These are phyloP conservation scores for Antheraea yamamai DNA, from an alignment of 2,888 invertebrate genomes.

Conservation along the genomic window DNA sequence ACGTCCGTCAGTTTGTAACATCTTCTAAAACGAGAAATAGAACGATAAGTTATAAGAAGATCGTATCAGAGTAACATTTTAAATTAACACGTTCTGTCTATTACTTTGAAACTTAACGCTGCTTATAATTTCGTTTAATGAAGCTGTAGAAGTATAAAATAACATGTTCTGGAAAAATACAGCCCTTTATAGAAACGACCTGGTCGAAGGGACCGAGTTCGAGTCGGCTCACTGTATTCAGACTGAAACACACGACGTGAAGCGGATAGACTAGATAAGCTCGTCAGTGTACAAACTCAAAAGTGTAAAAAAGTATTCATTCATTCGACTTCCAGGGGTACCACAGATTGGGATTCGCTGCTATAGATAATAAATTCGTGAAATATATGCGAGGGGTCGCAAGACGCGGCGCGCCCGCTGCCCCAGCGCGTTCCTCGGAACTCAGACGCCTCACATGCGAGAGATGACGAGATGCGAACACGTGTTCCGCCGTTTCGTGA, in stretches of 20 bases:
- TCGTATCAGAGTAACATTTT: not conserved
- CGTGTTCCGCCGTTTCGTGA: too few relatives aligned
- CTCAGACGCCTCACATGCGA: too few relatives aligned
- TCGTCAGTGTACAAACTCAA: too few relatives aligned
- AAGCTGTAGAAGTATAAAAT: constrained; percentile 2
- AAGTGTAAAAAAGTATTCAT: too few relatives aligned
- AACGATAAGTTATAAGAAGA: not conserved
- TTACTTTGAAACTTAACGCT: not conserved
- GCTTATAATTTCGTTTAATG: constrained; percentile 3
- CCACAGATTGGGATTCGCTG: too few relatives aligned
- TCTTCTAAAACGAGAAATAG: not conserved
- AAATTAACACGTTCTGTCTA: not conserved
- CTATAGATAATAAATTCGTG: too few relatives aligned
- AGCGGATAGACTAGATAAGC: too few relatives aligned
- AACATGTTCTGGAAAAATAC: not conserved
- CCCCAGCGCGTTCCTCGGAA: too few relatives aligned
- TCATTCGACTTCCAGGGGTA: too few relatives aligned
- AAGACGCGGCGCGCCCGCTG: too few relatives aligned
- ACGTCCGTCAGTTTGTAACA: not conserved
- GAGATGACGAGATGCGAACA: too few relatives aligned
- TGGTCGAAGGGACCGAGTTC: not conserved
- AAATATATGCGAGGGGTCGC: too few relatives aligned
- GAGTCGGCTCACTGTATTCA: not conserved
- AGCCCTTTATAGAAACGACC: not conserved
- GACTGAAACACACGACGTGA: not conserved